Base-by-base conservation (phyloP, 2,888 invertebrate species). In the Thereva unica region DNA sequence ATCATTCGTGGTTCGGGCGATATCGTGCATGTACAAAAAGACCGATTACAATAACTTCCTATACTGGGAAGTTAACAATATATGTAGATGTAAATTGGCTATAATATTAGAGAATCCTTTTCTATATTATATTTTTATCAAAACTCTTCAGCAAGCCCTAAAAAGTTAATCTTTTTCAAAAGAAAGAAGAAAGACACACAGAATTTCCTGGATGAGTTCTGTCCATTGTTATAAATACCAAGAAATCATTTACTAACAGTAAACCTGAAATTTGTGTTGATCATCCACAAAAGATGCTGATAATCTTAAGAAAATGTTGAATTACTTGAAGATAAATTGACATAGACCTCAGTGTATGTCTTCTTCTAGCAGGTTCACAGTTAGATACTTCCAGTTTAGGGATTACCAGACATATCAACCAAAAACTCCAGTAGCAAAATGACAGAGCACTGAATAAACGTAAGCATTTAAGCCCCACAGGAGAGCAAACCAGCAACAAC, bases 401-500 rank as follows among this genome's bases (percentile, higher is more conserved):
- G 59, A 59, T 59, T 59, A 59, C 23, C 2, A 38, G 49, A 23
- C 38, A 49, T 12, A 37, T 47, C 49, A 12, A 49, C 38, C 45
- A 34, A 23, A 23, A 59, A 59, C 59, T 59, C 59, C 59, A 9
- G 59, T 59, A 59, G 59, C 59, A n/a, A 34, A 9, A 23, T 47
- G 8, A 40, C 37, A 45, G 37, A 57, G 47, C 59, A 59, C 12
- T 59, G 49, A 59, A 49, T 47, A 45, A 40, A 44, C 8, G 23
- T 64, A 44, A 53, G 44, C 12, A 34, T 41, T 52, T 34, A 7
- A 47, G 10, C 7, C 47, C 64, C 64, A 44, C 10, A 44, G 64
- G 64, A 64, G 66, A 41, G 45, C 45, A 45, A 50, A 66, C 56
- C 55, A 66, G 57, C 57, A 66, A 66, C 57, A 56, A 23, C 53